Conservation (phyloP, 2,113 vertebrate species). For the Melozone crissalis region DNA sequence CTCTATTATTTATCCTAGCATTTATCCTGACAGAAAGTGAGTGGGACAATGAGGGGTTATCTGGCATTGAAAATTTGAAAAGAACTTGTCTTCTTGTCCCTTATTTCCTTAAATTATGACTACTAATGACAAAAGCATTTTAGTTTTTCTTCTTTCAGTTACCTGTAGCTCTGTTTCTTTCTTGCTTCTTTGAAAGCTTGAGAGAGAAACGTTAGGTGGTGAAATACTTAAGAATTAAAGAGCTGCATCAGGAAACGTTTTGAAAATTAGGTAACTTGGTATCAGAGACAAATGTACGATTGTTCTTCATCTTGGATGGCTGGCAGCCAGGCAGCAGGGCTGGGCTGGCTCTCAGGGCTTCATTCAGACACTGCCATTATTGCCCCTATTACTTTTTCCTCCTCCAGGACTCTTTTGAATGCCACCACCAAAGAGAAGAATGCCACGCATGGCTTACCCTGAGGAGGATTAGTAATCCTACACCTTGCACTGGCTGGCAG, state of each 20-base stretch:
- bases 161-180: neutral
- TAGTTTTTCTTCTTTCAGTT: neutral
- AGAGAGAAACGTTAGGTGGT: neutral
- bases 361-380: constrained; percentile 36
- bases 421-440: constrained; percentile 34
- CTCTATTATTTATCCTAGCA: neutral
- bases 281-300: constrained; percentile 19
- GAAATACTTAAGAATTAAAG: constrained; percentile 38
- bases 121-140: neutral
- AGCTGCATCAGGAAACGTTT: constrained; percentile 18
- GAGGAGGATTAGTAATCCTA: constrained; percentile 54
- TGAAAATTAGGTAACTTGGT: constrained; percentile 45
- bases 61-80: neutral
- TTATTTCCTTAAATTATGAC: constrained; percentile 12
- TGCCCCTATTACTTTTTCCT: constrained; percentile 15
- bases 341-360: constrained; percentile 13
- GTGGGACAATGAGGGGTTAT: neutral
- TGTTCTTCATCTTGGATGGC: constrained; percentile 46
- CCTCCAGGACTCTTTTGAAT: neutral
- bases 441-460: constrained; percentile 48
- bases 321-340: constrained; percentile 15
- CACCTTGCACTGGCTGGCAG: constrained; percentile 20
- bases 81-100: neutral
- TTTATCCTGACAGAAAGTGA: neutral
- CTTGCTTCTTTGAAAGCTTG: neutral